A percentile compares a stretch with the other conserved stretches of the same genome.
phyloP scores from a whole-genome alignment of 2,888 invertebrate species.

The Dermolepida albohirtum region DNA sequence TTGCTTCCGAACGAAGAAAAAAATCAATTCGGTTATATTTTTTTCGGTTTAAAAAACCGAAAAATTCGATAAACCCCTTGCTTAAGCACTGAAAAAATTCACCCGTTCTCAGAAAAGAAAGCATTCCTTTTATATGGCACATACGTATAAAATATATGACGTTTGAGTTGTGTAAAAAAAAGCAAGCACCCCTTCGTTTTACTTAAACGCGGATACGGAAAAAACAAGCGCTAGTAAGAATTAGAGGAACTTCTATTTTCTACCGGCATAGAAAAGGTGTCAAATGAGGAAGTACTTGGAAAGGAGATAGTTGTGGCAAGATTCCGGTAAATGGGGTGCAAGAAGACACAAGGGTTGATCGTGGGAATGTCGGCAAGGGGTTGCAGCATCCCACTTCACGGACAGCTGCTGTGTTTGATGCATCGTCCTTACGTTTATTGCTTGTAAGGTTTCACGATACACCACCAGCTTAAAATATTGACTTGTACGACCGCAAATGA shows the following conservation, averaged over 20 bases:
- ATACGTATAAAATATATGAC: neutral
- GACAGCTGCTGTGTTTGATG: constrained; percentile 22
- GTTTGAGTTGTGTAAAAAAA: neutral
- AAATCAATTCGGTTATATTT: constrained; percentile 34
- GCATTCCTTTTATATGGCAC: neutral
- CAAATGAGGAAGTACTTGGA: constrained; percentile 57
- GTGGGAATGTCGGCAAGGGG: constrained; percentile 61
- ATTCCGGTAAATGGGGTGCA: constrained; percentile 61
- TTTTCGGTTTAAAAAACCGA: constrained; percentile 36
- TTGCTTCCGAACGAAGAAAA: constrained; percentile 30
- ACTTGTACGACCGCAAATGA: too few species aligned
- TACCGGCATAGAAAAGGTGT: constrained; percentile 52
- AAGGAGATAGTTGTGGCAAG: constrained; percentile 61
- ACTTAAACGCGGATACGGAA: constrained; percentile 21
- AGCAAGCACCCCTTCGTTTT: constrained; percentile 9
- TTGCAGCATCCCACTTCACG: constrained; percentile 47
- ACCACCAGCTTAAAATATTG: too few species aligned
- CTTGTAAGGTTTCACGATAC: too few species aligned
- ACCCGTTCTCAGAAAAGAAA: neutral
- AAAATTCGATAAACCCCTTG: constrained; percentile 39
- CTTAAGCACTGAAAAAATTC: neutral
- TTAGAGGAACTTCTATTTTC: constrained; percentile 21
- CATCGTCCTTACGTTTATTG: constrained; percentile 7
- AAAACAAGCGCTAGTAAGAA: constrained; percentile 3
- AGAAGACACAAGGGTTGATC: constrained; percentile 61